Evolutionary conservation across 64 coral and sea anemone genomes (phyloP), one percentile per base, ranked within the genome.

Genomic region (Dendronephthya gigantea): DNA sequence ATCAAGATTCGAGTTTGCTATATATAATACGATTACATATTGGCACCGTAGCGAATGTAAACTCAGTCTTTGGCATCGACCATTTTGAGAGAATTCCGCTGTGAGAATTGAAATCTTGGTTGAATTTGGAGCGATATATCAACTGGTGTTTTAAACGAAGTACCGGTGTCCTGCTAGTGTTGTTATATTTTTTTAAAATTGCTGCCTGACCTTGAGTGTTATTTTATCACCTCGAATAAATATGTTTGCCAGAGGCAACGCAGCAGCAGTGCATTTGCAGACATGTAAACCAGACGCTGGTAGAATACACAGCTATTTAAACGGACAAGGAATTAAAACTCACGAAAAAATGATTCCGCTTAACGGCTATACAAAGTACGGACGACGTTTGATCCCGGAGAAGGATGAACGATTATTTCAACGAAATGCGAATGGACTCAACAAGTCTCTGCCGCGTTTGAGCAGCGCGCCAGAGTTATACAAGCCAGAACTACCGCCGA

Each of bases 311-410:
- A 79, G 15, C 29, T 39, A 36, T 12, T 79, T 34, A 11, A 34
- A 39, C 12, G 29, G 72, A 79, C 72, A 79, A 79, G 36, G 72
- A 35, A 79, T 79, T 33, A 35, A 79, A 79, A 16, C 5, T 28
- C 19, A 34, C 72, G 72, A 79, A 8, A 39, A 79, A 39, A 79
- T 79, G 72, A 79, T 79, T 79, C 72, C 72, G 72, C 72, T 79
- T 36, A 79, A 79, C 15, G 4, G 19, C 1, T 79, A 79, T 16
- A 79, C 4, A 39, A 79, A 15, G 14, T 29, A 33, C 13, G 72
- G 72, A 79, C 36, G 36, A 34, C 72, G 72, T 14, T 36, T 14
- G 37, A 79, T 12, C 72, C 34, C 30, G 12, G 72, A 79, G 41
- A 45, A 45, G 11, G 41, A 11, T 4, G 41, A 45, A 45, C 4